A percentile compares a stretch with the other conserved stretches of the same genome.
Conservation (phyloP, 2,888 invertebrate species). For the Chymomyza procnemis region DNA sequence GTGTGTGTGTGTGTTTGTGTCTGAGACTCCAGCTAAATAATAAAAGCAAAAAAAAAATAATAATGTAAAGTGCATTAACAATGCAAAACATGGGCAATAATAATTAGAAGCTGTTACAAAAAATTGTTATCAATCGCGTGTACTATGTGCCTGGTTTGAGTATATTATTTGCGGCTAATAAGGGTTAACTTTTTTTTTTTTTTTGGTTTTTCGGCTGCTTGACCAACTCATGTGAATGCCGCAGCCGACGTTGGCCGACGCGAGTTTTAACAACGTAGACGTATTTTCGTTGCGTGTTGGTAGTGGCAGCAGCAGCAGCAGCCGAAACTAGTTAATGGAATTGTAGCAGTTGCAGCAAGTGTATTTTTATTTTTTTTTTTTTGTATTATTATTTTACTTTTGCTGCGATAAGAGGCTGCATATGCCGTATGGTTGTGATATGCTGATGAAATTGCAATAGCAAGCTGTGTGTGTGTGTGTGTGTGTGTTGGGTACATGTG, state of each 20-base stretch:
- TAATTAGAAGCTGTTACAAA: constrained; percentile 19
- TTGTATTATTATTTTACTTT: constrained; percentile 2
- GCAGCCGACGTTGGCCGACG: constrained; percentile 27
- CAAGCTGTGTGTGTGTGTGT: constrained; percentile 14
- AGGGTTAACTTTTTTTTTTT: constrained; percentile 1
- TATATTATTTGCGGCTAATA: neutral
- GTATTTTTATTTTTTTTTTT: constrained; percentile 36
- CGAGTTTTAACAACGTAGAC: constrained; percentile 59
- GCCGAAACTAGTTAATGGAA: constrained; percentile 34
- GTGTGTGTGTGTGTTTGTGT: constrained; percentile 36
- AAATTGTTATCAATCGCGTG: constrained; percentile 46
- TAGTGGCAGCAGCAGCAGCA: constrained; percentile 52
- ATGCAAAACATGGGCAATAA: constrained; percentile 17
- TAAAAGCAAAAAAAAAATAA: constrained; percentile 37
- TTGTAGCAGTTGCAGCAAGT: constrained; percentile 67
- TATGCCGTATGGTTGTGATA: constrained; percentile 22
- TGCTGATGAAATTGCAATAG: constrained; percentile 56
- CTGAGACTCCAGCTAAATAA: constrained; percentile 40
- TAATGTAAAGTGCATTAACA: constrained; percentile 66
- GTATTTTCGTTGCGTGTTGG: constrained; percentile 39
- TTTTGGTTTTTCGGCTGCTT: neutral
- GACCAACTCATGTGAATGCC: constrained; percentile 4
- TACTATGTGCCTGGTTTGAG: neutral
- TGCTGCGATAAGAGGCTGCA: constrained; percentile 51
- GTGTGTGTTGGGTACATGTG: constrained; percentile 11